Evolutionary conservation across 2,797 vertebrate genomes (phyloP), one percentile per base, ranked within the genome.

Genomic region (Sciaenops ocellatus): DNA sequence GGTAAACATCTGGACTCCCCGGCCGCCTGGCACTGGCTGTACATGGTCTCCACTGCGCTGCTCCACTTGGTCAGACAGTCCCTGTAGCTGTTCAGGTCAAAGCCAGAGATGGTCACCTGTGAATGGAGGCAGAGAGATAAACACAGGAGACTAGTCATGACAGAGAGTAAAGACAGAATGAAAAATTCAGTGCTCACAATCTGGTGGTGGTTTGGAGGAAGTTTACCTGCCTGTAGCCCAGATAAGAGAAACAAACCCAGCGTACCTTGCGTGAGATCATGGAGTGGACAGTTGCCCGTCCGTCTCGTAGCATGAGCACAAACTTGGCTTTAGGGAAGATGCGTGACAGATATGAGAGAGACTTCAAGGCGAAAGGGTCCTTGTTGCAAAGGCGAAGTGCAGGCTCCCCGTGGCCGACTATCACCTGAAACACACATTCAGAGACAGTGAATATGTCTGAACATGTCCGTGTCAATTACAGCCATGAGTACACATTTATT

Each of bases 1-100:
- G 97, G 90, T 93, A 97, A 94, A 78, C 98, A 99, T 22, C 93
- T 92, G 56, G 55, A 0, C 20, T 95, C 90, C 0, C 96, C 96
- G 1, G 95, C 97, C 20, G 96, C 95, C 94, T 96, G 86, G 80
- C 97, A 99, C 94, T 99, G 98, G 86, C 93, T 96, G 86, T 97
- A 97, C 97, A 98, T 99, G 30, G 96, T 97, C 72, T 99, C 98
- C 76, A 98, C 95, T 0, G 97, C 97, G 13, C 95, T 96, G 89
- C 97, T 99, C 97, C 98, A 99, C 91, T 99, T 99, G 86, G 94
- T 97, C 93, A 99, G 92, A 85, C 97, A 98, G 94, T 99, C 97
- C 86, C 96, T 93, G 88, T 98, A 98, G 94, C 96, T 98, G 92
- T 89, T 96, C 42, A 99, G 95, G 90, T 99, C 97, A 61, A 98